phyloP scores from a whole-genome alignment of 2,888 invertebrate genomes.

The Campoplex capitator region DNA sequence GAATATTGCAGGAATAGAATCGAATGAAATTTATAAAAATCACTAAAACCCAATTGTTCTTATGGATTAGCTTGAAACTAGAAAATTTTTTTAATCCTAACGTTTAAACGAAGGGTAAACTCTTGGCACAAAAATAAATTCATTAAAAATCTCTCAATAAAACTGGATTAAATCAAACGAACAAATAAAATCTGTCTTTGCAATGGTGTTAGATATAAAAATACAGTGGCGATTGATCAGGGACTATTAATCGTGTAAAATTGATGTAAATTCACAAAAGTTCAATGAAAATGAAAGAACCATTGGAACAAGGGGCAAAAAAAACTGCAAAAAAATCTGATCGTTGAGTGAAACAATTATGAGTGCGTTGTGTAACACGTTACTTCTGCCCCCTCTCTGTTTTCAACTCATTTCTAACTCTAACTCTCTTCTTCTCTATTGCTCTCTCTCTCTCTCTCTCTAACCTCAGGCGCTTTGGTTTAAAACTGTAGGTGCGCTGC shows the following conservation, averaged over 20 bases:
- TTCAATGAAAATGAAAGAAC: not conserved
- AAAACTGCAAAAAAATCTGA: not conserved
- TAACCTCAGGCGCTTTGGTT: slow-evolving; percentile 83
- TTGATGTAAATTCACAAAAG: not conserved
- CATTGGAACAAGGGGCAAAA: slow-evolving; percentile 20
- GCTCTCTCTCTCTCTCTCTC: slow-evolving; percentile 67
- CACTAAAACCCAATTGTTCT: not conserved
- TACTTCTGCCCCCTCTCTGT: slow-evolving; percentile 16
- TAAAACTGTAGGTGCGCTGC: slow-evolving; percentile 83
- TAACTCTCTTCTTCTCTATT: not conserved
- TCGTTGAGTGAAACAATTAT: slow-evolving; percentile 35
- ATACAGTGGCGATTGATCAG: slow-evolving; percentile 45
- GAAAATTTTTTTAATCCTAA: not conserved
- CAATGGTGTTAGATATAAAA: slow-evolving; percentile 51
- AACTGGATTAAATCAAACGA: not conserved
- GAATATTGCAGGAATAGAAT: not conserved
- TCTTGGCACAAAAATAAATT: not conserved
- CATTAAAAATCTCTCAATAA: not conserved
- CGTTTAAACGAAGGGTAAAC: not conserved
- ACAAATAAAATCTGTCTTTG: not conserved
- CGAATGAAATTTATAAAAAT: not conserved
- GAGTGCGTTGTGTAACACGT: slow-evolving; percentile 58
- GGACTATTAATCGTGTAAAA: slow-evolving; percentile 20
- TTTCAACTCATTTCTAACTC: slow-evolving; percentile 13
- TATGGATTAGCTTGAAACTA: not conserved